Conservation (phyloP, 92 coral and sea anemone species). For the Epizoanthus ramosus region DNA sequence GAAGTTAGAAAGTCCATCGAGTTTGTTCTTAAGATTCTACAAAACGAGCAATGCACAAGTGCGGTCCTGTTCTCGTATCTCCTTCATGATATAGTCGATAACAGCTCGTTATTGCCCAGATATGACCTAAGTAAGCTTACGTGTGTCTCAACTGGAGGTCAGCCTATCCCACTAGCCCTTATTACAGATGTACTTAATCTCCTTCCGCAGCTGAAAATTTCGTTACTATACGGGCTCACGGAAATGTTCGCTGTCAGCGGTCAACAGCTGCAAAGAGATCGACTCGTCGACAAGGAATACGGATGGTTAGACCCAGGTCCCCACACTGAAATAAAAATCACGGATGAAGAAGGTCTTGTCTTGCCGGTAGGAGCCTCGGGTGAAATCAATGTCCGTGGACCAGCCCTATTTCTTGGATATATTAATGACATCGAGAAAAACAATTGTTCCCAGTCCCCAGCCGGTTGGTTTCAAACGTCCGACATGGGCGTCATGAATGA, state of each 20-base stretch:
- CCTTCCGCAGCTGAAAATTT: conserved; percentile 13
- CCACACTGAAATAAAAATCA: conserved; percentile 38
- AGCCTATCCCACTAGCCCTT: neutral
- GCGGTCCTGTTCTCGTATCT: conserved; percentile 43
- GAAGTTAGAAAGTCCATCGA: conserved; percentile 21
- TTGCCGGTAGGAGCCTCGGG: conserved; percentile 16
- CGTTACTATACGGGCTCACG: conserved; percentile 26
- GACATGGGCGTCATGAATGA: conserved; percentile 39
- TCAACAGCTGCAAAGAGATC: conserved; percentile 4
- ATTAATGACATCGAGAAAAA: neutral
- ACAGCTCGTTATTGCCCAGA: neutral
- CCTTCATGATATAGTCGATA: conserved; percentile 23
- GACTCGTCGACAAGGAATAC: conserved; percentile 10
- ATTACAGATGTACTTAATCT: neutral
- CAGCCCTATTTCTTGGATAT: neutral
- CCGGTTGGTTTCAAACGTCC: conserved; percentile 46
- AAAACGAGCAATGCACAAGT: conserved; percentile 46
- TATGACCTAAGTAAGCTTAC: conserved; percentile 21
- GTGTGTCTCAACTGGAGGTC: conserved; percentile 35
- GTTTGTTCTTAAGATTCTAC: conserved; percentile 17
- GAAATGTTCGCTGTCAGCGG: conserved; percentile 15
- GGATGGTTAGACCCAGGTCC: conserved; percentile 43
- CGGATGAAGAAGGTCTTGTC: neutral
- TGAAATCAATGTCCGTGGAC: conserved; percentile 11
- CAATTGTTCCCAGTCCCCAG: neutral